These are phyloP conservation scores for Himalopsyche japonica DNA, from an alignment of 2,888 invertebrate genomes.

Conservation along the genomic window DNA sequence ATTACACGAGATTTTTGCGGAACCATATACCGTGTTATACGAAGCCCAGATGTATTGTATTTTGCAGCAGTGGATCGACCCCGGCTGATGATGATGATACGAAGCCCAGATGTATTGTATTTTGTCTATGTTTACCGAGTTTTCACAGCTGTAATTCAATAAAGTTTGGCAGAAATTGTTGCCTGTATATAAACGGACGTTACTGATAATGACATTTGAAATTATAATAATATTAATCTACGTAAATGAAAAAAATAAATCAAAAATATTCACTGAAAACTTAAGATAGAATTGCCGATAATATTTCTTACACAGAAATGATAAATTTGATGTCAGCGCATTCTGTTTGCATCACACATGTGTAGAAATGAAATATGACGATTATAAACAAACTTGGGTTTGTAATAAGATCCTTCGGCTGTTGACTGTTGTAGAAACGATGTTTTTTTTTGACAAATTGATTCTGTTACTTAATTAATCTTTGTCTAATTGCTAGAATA, in stretches of 20 bases:
- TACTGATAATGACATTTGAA: no score
- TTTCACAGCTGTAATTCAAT: no score
- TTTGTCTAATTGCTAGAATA: neutral
- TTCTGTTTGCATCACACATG: neutral
- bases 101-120: no score
- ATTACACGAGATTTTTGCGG: no score
- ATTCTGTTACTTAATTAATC: neutral
- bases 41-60: no score
- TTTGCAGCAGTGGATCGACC: no score
- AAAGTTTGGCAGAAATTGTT: no score
- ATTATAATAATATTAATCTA: no score
- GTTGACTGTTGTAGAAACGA: neutral
- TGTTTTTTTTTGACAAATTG: neutral
- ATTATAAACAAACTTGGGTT: neutral
- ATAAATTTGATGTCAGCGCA: neutral
- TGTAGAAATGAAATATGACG: neutral
- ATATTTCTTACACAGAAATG: neutral
- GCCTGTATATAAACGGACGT: no score
- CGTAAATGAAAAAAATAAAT: neutral
- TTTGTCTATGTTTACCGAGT: neutral
- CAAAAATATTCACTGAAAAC: neutral
- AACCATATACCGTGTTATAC: no score
- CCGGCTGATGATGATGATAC: no score
- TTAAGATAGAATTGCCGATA: neutral
- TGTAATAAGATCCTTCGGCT: neutral